These are phyloP conservation scores for Lethenteron reissneri DNA, from an alignment of 2,113 vertebrate species.

Conservation along the genomic window DNA sequence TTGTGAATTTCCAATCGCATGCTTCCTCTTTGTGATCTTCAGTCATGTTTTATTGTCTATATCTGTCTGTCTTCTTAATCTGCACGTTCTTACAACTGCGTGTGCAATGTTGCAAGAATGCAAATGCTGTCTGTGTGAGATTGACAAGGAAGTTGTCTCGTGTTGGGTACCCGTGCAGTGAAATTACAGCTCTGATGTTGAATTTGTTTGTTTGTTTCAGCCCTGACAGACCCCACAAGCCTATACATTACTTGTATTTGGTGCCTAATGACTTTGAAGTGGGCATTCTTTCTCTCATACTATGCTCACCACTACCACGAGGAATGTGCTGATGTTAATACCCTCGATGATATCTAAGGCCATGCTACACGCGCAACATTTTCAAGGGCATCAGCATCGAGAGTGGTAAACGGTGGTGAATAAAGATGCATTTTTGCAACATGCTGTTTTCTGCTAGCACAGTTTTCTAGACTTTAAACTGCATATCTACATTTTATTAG, in stretches of 20 bases:
- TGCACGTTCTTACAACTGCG: background rate
- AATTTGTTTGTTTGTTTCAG: slow-evolving; percentile 20
- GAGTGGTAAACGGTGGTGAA: too few species aligned
- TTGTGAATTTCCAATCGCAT: too few species aligned
- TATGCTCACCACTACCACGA: slow-evolving; percentile 46
- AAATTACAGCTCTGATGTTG: too few species aligned
- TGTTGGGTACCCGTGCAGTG: too few species aligned
- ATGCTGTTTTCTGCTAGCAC: too few species aligned
- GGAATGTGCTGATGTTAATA: slow-evolving; percentile 68
- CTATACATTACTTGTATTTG: slow-evolving; percentile 60
- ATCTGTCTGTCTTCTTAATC: background rate
- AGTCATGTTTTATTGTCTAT: background rate
- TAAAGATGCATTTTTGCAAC: too few species aligned
- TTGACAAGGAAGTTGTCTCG: too few species aligned
- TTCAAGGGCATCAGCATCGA: too few species aligned
- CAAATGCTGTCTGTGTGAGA: background rate
- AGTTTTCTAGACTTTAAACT: too few species aligned
- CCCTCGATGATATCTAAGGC: slow-evolving; percentile 64
- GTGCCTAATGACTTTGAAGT: slow-evolving; percentile 69
- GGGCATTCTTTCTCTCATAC: slow-evolving; percentile 44
- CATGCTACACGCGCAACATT: too few species aligned
- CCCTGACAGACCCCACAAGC: slow-evolving; percentile 41
- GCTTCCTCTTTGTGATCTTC: too few species aligned
- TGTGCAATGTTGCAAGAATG: background rate
- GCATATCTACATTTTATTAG: too few species aligned